Evolutionary conservation across 2,888 invertebrate species (phyloP), one percentile per base, ranked within the genome.

Genomic region (Hirudinaria manillensis): DNA sequence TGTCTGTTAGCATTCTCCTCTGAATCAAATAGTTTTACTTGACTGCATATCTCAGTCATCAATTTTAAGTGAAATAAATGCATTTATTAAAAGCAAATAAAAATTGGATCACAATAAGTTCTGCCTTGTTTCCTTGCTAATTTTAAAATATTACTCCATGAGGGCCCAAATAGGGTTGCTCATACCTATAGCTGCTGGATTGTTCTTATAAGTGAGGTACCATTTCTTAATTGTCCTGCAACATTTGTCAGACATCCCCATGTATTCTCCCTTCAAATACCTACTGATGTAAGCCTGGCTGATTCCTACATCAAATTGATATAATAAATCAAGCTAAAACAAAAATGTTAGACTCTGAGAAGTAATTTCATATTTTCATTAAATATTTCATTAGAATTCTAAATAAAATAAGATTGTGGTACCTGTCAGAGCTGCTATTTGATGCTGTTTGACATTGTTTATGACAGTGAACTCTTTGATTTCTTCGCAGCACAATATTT

Each of bases 281-380:
- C 87, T 85, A 71, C 86, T 86, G 76, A 87, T 85, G 80, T 87
- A 87, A 13, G 87, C 86, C 79, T 87, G 87, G 76, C 85, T 85
- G 73, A 87, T 85, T 67, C 82, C 85, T 81, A 36, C 13, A 51
- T 53, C 68, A 68, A 21, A 61, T 61, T 61, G 29, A 24, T 61
- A 29, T n/a, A 45, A 45, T 45, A 16, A 45, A 45, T 27, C 61
- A 61, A 61, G 10, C 29, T 61, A 27, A 61, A 24, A 61, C 61
- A 61, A 61, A 61, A 61, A 29, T 10, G 7, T 61, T 29, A n/a
- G 61, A 24, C n/a, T 27, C 61, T 13, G 29, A n/a, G 32, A 68
- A 68, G 13, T 34, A 68, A 2, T 34, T 34, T 29, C 36, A n/a
- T 34, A 16, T 19, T 13, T 34, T 32, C 3, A 68, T 29, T 32